These are phyloP conservation scores for Phyllostomus hastatus DNA, from an alignment of 2,113 vertebrate species.

Conservation along the genomic window DNA sequence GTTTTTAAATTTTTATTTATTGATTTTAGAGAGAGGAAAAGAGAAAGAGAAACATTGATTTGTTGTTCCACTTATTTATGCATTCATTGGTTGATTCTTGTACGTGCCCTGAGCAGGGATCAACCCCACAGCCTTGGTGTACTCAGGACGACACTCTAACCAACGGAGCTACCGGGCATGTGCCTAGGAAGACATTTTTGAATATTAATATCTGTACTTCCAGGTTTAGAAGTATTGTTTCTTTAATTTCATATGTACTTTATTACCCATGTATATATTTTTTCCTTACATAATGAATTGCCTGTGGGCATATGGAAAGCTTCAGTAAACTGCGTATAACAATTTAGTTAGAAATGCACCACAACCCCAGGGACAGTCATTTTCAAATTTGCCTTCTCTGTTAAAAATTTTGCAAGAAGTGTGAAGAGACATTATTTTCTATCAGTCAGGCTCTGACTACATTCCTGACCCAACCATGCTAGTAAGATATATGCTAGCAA, in stretches of 20 bases:
- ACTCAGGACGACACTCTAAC: too few species aligned
- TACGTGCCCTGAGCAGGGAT: too few species aligned
- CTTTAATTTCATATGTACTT: slow-evolving; percentile 1
- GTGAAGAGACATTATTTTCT: slow-evolving; percentile 52
- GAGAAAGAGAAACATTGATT: too few species aligned
- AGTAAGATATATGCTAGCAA: slow-evolving; percentile 56
- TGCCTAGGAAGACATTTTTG: not conserved
- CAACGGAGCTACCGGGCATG: too few species aligned
- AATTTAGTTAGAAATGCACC: slow-evolving; percentile 38
- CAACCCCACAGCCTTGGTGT: too few species aligned
- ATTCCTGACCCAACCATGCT: slow-evolving; percentile 40
- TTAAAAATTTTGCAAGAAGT: slow-evolving; percentile 35
- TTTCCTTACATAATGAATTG: not conserved
- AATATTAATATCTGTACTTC: not conserved
- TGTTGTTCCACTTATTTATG: too few species aligned
- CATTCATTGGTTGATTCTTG: too few species aligned
- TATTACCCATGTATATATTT: not conserved
- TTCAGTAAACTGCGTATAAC: slow-evolving; percentile 52
- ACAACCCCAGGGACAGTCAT: slow-evolving; percentile 1
- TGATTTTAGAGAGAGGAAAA: too few species aligned
- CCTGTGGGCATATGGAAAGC: not conserved
- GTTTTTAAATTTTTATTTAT: too few species aligned
- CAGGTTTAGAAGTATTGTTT: not conserved
- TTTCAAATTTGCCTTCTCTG: slow-evolving; percentile 63
- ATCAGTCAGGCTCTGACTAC: slow-evolving; percentile 31